Evolutionary conservation across 2,888 invertebrate species (phyloP), one percentile per base, ranked within the genome.

Genomic region (Torymus aiolomorphi): DNA sequence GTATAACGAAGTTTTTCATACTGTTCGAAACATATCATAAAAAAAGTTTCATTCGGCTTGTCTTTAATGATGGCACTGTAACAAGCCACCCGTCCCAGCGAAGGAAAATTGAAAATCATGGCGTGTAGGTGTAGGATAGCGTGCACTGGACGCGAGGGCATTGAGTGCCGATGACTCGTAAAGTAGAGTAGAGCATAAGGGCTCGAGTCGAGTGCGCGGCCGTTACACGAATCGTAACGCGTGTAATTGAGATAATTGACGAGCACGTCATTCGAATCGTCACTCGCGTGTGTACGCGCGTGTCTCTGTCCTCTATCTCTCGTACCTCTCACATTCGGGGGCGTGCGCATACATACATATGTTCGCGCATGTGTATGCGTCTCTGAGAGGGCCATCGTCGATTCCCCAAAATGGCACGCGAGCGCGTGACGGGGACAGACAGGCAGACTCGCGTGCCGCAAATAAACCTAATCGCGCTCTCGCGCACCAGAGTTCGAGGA

Each of bases 171-270:
- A 13, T 5, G 20, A 72, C 16, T 4, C 49, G 52, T 52, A 16
- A 24, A 56, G 24, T 54, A n/a, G 51, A 63, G 51, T 49, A 14
- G 42, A 20, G 10, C 59, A 59, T 56, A 54, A 56, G 42, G 31
- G 42, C 42, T 42, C 42, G 42, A 42, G 42, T 42, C 42, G 42
- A 42, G 42, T 42, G 42, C 42, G 8, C 14, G 54, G 14, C 56
- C 54, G 67, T 54, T 67, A 67, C 54, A 67, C n/a, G 67, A 49
- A 18, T 49, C 31, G 42, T 61, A 24, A 42, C 49, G 63, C 62
- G 70, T 18, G 71, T 77, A 77, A 77, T 77, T 65, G 66, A 51
- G 72, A 72, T 77, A 77, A 77, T 77, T 77, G 77, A 72, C 72
- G 77, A 77, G 77, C 51, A 71, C 65, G 77, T 72, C 72, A 71